Evolutionary conservation across 1,140 invertebrate genomes (phyloP).

Genomic region (Halyomorpha halys): DNA sequence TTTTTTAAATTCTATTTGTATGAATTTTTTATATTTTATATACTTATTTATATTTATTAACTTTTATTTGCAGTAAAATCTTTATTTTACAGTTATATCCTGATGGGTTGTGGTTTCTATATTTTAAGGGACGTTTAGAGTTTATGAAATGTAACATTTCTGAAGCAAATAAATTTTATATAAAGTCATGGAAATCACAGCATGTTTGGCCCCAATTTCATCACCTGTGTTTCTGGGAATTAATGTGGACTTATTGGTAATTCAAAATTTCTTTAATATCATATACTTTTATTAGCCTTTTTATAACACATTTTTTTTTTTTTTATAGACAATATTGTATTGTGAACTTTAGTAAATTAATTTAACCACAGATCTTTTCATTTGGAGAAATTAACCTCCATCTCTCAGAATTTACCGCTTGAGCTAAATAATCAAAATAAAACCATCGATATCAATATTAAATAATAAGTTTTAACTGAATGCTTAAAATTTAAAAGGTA

Average conservation of each 20-base stretch:
- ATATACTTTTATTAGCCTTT: slow-evolving; percentile 16
- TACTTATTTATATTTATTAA: too few relatives aligned
- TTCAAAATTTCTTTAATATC: slow-evolving; percentile 28
- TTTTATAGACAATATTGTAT: too few relatives aligned
- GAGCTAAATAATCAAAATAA: too few relatives aligned
- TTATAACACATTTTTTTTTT: too few relatives aligned
- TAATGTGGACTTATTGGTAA: slow-evolving; percentile 80
- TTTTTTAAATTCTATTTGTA: not conserved
- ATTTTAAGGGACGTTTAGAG: slow-evolving; percentile 78
- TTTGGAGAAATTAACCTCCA: too few relatives aligned
- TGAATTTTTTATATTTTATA: slow-evolving; percentile 13
- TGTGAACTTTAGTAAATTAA: too few relatives aligned
- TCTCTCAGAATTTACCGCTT: too few relatives aligned
- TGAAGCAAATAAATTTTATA: slow-evolving; percentile 65
- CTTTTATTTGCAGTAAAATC: too few relatives aligned
- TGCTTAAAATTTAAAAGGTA: too few relatives aligned
- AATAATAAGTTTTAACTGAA: too few relatives aligned
- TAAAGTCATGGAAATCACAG: slow-evolving; percentile 73
- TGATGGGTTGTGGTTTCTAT: slow-evolving; percentile 83
- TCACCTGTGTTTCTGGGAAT: slow-evolving; percentile 91
- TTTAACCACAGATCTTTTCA: too few relatives aligned
- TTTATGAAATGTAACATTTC: slow-evolving; percentile 70
- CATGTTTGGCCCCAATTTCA: slow-evolving; percentile 86
- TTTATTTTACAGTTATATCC: slow-evolving; percentile 49
- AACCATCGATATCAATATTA: too few relatives aligned